phyloP scores from a whole-genome alignment of 2,797 vertebrate species.

The Gambelia wislizenii region DNA sequence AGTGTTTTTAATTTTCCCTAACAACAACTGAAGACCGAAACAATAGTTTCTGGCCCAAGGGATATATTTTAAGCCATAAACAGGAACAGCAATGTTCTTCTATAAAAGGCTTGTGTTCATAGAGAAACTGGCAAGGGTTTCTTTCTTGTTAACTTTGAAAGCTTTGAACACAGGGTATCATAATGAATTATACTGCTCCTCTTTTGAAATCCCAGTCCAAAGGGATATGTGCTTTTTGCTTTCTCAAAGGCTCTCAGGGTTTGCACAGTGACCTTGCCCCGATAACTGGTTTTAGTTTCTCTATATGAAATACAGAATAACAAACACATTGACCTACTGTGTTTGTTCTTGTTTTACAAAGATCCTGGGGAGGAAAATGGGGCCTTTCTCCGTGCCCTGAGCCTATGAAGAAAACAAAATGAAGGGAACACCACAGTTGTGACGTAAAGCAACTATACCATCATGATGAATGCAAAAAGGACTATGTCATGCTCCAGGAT shows the following conservation, averaged over 20 bases:
- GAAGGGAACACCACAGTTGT: background rate
- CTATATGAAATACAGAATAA: background rate
- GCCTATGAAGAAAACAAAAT: background rate
- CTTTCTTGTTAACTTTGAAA: background rate
- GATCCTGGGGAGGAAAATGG: background rate
- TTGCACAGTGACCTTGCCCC: background rate
- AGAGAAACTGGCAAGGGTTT: constrained; percentile 26
- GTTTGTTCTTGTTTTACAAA: background rate
- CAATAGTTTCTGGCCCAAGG: constrained; percentile 28
- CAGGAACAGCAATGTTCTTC: constrained; percentile 14
- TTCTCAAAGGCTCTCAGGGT: constrained; percentile 6
- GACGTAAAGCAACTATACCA: background rate
- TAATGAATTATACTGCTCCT: background rate
- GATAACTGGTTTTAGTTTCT: background rate
- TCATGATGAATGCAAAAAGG: background rate
- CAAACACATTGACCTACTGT: background rate
- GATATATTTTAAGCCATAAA: constrained; percentile 20
- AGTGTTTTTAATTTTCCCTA: constrained; percentile 24
- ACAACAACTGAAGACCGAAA: background rate
- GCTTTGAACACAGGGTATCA: background rate
- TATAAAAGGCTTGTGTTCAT: constrained; percentile 17
- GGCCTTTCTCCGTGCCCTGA: background rate
- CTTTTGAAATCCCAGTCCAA: background rate
- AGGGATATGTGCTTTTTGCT: background rate
- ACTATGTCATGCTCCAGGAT: background rate